Evolutionary conservation across 2,113 vertebrate species (phyloP).

Genomic region (Neodon shergylaensis): DNA sequence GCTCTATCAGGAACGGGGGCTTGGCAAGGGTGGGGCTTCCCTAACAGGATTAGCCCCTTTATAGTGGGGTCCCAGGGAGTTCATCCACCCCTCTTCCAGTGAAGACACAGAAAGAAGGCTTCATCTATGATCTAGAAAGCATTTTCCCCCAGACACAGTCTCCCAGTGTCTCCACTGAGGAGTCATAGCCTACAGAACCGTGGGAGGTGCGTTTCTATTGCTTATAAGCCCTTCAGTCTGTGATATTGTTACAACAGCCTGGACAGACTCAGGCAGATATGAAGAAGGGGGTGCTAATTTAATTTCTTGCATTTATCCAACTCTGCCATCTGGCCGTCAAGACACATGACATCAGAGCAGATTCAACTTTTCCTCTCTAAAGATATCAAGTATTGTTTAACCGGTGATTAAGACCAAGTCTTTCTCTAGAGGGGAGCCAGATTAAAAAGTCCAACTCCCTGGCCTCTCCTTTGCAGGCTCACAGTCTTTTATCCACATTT

Average conservation of each 20-base stretch:
- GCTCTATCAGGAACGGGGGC: not conserved
- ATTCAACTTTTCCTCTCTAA: constrained; percentile 82
- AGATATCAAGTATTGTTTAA: constrained; percentile 85
- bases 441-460: not conserved
- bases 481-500: not conserved
- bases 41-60: not conserved
- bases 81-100: not conserved
- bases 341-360: constrained; percentile 83
- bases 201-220: not conserved
- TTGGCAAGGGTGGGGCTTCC: not conserved
- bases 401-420: constrained; percentile 86
- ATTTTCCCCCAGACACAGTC: not conserved
- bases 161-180: not conserved
- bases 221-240: not conserved
- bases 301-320: constrained; percentile 84
- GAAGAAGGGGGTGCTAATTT: constrained; percentile 67
- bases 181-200: not conserved
- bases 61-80: not conserved
- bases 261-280: not conserved
- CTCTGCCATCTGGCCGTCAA: constrained; percentile 83
- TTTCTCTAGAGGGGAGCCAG: constrained; percentile 13
- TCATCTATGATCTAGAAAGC: not conserved
- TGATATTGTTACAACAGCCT: not conserved
- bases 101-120: not conserved
- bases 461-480: not conserved